Evolutionary conservation across 1,140 invertebrate genomes (phyloP), one percentile per base, ranked within the genome.

Genomic region (Heliconius melpomene): DNA sequence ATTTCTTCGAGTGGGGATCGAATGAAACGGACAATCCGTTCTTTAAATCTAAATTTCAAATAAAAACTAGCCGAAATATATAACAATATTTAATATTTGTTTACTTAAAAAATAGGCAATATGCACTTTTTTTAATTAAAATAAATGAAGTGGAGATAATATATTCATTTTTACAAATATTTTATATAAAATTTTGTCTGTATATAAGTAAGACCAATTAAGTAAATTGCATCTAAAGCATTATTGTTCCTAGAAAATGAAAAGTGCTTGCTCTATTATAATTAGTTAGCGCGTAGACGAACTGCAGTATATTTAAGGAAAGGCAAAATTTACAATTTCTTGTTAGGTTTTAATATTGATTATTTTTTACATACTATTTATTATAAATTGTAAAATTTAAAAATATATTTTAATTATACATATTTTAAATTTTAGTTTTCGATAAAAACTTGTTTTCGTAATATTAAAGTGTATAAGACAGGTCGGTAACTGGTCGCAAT

Each of bases 321-420:
- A 66, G 26, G 60, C 60, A 66, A 66, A 66, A 66, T 66, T 66
- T n/a, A 20, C n/a, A 57, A n/a, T 57, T 57, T 57, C 54, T 57
- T 57, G n/a, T 57, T 57, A n/a, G 16, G 18, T 26, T 66, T 26
- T 66, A 26, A 26, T 26, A 29, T 66, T 66, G 5, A 6, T 66
- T 13, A 16, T 26, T 66, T 9, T 66, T 66, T 60, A 23, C 0
- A n/a, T 54, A 54, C 20, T 7, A 20, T 2, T 20, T 7, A 20
- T 3, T 54, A 16, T 46, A 46, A 46, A 46, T 46, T 40, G 13
- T 40, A 13, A 3, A 52, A 52, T 52, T 18, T 52, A 6, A 50
- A 50, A 18, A 50, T 50, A 50, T 50, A 7, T 50, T 50, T 50
- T 50, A 50, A 3, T 50, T 16, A 50, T 18, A 50, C 16, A 50